Base-by-base conservation (phyloP, 2,888 invertebrate species). In the Mycalesis mineus region DNA sequence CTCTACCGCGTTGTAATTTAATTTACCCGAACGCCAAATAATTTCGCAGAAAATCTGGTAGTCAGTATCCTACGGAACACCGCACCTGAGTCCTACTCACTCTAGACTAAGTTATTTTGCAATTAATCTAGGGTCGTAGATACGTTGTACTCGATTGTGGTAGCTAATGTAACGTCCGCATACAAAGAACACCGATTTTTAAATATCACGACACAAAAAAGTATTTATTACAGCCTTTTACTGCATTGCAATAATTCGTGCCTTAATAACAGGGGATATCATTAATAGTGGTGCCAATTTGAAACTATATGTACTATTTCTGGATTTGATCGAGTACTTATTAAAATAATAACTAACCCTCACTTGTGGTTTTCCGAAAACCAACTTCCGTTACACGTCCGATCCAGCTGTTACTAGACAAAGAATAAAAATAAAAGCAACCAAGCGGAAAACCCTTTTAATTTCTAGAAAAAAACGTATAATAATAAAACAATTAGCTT, bases 131-230 rank as follows among this genome's bases (percentile, higher is more conserved):
- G 55, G 50, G 40, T 58, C 42, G 44, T 57, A 54, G 41, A 53
- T 54, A 45, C 54, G 57, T 51, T 57, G 41, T 57, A 49, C 42
- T 44, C 17, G 44, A 45, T 29, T 39, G 29, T 31, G 14, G 29
- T 9, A 42, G 45, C 51, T 41, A 17, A 40, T 28, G 33, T 57
- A 60, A 60, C 11, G 36, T 36, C 36, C 11, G 36, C 36, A 11
- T 33, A 29, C 41, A 55, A 51, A 39, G 33, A 50, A 37, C 50
- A 44, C 42, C 45, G 48, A 45, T 44, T 36, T 55, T 52, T 55
- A 58, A 62, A 62, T 62, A 62, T 55, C 62, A 55, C 45, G 39
- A 28, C 36, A 42, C 42, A 51, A 59, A 57, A 22, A 59, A 59
- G 40, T 28, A 31, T 28, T 41, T 37, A 14, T 39, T 39, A 29